Conservation (phyloP, 37 sponge, comb jelly and placozoan species). For the Corticium candelabrum region DNA sequence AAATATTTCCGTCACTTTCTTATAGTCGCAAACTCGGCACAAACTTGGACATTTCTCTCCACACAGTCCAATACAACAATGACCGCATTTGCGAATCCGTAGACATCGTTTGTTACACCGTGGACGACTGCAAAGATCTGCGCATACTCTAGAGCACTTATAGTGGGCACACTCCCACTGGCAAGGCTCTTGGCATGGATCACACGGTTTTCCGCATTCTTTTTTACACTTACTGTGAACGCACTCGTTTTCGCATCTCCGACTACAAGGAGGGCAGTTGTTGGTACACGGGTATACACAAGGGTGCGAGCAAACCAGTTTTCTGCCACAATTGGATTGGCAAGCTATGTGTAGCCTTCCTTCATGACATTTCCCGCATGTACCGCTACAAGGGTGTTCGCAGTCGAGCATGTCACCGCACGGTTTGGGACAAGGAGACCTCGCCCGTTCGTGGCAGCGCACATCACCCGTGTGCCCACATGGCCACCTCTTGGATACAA, state of each 20-base stretch:
- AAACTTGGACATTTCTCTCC: constrained; percentile 68
- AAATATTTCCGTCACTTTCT: constrained; percentile 58
- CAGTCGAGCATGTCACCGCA: constrained; percentile 42
- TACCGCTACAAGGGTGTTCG: constrained; percentile 59
- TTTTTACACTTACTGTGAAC: constrained; percentile 17
- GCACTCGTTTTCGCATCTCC: not conserved
- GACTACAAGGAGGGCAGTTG: constrained; percentile 30
- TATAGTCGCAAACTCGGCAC: constrained; percentile 51
- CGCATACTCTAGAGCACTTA: constrained; percentile 56
- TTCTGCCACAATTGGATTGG: constrained; percentile 40
- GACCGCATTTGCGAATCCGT: constrained; percentile 43
- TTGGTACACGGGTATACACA: constrained; percentile 55
- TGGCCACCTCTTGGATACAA: constrained; percentile 16
- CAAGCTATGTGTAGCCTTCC: constrained; percentile 68
- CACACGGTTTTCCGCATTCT: constrained; percentile 59
- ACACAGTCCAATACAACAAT: constrained; percentile 83
- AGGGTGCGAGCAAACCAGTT: constrained; percentile 65
- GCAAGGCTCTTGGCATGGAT: constrained; percentile 57
- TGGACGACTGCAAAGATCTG: constrained; percentile 59
- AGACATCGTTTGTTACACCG: constrained; percentile 42
- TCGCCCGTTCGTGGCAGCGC: not conserved
- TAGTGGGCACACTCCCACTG: constrained; percentile 66
- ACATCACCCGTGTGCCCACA: constrained; percentile 46
- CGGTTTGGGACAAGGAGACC: constrained; percentile 26
- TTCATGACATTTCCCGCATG: constrained; percentile 42